These are phyloP conservation scores for Pholis gunnellus DNA, from an alignment of 2,113 vertebrate species.

Conservation along the genomic window DNA sequence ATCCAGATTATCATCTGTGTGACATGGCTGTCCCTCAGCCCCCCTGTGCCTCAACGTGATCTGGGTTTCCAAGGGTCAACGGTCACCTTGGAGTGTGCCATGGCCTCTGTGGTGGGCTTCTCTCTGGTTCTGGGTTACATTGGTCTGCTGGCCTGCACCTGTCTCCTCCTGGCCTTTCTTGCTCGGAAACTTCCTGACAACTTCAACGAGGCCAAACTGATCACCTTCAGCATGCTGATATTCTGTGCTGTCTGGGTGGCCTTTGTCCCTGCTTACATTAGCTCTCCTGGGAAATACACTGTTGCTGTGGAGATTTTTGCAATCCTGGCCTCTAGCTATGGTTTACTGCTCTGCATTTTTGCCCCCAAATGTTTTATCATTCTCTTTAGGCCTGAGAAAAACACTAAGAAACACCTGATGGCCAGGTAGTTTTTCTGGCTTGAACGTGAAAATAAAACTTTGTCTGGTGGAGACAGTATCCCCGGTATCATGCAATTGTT, in stretches of 20 bases:
- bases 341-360: constrained; percentile 79
- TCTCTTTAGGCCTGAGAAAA: constrained; percentile 78
- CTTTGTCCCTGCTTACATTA: constrained; percentile 82
- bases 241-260: constrained; percentile 83
- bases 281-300: constrained; percentile 79
- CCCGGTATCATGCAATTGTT: background rate
- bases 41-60: constrained; percentile 72
- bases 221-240: constrained; percentile 86
- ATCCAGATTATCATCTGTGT: constrained; percentile 78
- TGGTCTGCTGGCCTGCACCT: constrained; percentile 75
- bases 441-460: background rate
- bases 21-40: constrained; percentile 76
- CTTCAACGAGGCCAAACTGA: constrained; percentile 77
- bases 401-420: constrained; percentile 81
- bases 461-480: background rate
- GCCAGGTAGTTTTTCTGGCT: constrained; percentile 42
- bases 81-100: constrained; percentile 76
- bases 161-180: constrained; percentile 80
- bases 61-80: constrained; percentile 68
- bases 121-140: constrained; percentile 81
- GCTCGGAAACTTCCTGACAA: constrained; percentile 82
- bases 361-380: constrained; percentile 83
- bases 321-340: constrained; percentile 80
- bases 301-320: constrained; percentile 82
- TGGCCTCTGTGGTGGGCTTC: constrained; percentile 76